Base-by-base conservation (phyloP, 2,113 vertebrate species). In the Indicator maculatus region DNA sequence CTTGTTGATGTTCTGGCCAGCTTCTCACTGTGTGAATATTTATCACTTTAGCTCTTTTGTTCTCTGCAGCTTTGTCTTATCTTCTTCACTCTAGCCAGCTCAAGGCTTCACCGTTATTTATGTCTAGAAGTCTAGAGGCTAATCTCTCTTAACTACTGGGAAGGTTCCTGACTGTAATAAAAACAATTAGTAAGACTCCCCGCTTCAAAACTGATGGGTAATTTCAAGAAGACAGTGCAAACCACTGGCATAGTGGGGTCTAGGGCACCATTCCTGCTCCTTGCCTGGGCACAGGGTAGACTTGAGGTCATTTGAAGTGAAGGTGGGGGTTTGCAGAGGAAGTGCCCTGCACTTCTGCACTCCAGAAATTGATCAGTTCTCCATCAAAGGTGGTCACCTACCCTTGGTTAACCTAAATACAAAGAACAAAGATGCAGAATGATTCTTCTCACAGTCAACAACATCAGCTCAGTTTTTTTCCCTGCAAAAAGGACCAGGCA, bases 211-310 rank as follows among this genome's bases (percentile, higher is more conserved):
- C 18, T 33, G 14, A 28, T 39, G 24, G 41, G 19, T 70, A n/a
- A 47, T 52, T 79, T 59, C 70, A 65, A 8, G 9, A 59, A 64
- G 36, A 12, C 23, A 78, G 12, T 14, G 12, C 28, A 58, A 69
- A 31, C 9, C 11, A 64, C 23, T 18, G 23, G 9, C 12, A 73
- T 16, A 24, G 4, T 4, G 16, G 11, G 11, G 14, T 28, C 21
- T 30, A n/a, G 18, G 39, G 12, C 20, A 64, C 4, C 8, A 28
- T 45, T 33, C 15, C 24, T 1, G 1, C 33, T 38, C 21, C 33
- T 28, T 1, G 0, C 6, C 11, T 27, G 19, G n/a, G 3, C 31
- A 70, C 15, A 5, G 30, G 3, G 16, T 58, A 36, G 28, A 5
- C 31, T 39, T 45, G n/a, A 16, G 11, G 11, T 60, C 13, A 66